Conservation (phyloP, 2,113 vertebrate species). For the Galeopterus variegatus region DNA sequence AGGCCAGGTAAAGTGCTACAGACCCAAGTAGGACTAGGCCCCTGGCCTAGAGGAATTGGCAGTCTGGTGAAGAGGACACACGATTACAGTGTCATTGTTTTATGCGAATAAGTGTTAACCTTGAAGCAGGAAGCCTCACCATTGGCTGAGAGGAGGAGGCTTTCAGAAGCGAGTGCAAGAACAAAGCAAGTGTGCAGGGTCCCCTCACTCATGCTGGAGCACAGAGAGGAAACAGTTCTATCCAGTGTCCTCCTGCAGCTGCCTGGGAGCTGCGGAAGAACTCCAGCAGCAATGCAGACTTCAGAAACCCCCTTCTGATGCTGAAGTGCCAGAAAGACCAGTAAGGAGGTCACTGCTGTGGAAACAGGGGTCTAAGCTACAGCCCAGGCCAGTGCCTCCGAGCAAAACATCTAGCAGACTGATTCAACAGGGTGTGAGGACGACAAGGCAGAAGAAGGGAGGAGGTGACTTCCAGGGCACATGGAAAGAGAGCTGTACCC, state of each 20-base stretch:
- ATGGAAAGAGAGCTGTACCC: background rate
- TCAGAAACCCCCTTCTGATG: background rate
- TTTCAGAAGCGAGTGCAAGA: background rate
- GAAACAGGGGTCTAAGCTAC: background rate
- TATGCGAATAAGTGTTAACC: background rate
- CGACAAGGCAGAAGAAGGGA: accelerated
- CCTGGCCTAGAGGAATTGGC: background rate
- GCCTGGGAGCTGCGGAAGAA: background rate
- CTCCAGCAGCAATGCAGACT: background rate
- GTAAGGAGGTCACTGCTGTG: background rate
- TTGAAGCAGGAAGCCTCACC: background rate
- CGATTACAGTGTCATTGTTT: background rate
- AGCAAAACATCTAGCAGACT: background rate
- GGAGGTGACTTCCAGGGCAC: background rate
- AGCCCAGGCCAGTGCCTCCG: background rate
- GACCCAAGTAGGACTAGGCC: background rate
- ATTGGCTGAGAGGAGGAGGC: background rate
- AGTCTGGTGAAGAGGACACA: background rate
- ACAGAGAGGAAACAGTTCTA: background rate
- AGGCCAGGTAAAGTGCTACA: background rate
- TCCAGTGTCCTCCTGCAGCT: background rate
- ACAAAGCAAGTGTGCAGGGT: background rate
- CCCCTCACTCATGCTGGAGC: background rate
- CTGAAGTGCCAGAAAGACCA: background rate
- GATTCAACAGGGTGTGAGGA: too few relatives aligned